A percentile compares a stretch with the other conserved stretches of the same genome.
Conservation (phyloP, 2,113 vertebrate genomes). For the Sylvilagus bachmani region DNA sequence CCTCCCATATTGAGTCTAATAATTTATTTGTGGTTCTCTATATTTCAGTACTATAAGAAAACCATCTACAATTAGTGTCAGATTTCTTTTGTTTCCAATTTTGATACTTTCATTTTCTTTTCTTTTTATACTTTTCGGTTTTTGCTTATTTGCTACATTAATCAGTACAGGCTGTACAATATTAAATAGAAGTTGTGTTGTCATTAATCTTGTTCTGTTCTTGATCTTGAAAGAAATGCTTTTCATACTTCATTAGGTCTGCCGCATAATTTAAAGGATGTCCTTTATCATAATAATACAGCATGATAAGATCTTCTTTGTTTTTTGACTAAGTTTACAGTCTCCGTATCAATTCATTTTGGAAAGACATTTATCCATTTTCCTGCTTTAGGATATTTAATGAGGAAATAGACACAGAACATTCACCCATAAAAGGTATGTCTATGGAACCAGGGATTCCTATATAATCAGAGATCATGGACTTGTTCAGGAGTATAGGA, state of each 20-base stretch:
- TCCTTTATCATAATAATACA: not conserved
- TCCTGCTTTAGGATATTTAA: not conserved
- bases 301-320: too few species aligned
- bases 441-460: not conserved
- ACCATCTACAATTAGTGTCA: not conserved
- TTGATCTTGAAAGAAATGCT: not conserved
- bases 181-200: not conserved
- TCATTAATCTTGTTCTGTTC: not conserved
- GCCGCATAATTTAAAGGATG: not conserved
- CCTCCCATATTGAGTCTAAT: not conserved
- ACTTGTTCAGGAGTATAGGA: not conserved
- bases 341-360: not conserved
- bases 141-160: not conserved
- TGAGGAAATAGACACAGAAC: not conserved
- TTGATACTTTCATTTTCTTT: not conserved
- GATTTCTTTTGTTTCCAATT: not conserved
- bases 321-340: not conserved
- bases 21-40: not conserved
- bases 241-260: not conserved
- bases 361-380: not conserved
- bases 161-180: not conserved
- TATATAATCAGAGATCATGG: too few species aligned
- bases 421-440: not conserved
- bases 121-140: not conserved
- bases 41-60: not conserved